phyloP scores from a whole-genome alignment of 2,888 invertebrate species.

The Clivina fossor region DNA sequence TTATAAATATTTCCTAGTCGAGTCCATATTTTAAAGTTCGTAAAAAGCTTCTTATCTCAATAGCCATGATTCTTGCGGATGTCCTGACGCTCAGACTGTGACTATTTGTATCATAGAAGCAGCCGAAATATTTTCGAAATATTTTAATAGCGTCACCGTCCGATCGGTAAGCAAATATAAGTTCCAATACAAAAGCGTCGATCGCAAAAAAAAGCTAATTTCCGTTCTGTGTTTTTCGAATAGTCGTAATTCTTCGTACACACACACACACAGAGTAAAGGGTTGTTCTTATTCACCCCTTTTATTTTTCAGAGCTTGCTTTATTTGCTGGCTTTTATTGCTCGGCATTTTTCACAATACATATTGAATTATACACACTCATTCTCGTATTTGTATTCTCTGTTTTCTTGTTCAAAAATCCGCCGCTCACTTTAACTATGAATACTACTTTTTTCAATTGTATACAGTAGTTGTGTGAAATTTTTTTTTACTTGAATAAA shows the following conservation, averaged over 20 bases:
- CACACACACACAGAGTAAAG: constrained; percentile 27
- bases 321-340: constrained; percentile 33
- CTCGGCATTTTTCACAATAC: constrained; percentile 35
- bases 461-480: no score
- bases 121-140: no score
- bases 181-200: constrained; percentile 27
- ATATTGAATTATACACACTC: constrained; percentile 34
- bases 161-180: constrained; percentile 20
- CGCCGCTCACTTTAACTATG: no score
- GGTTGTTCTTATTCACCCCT: constrained; percentile 31
- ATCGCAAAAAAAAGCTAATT: constrained; percentile 32
- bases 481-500: no score
- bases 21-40: constrained; percentile 10
- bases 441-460: no score
- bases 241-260: constrained; percentile 34
- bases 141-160: no score
- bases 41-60: constrained; percentile 16
- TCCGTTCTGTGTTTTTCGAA: constrained; percentile 34
- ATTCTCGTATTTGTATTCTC: no score
- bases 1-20: constrained; percentile 12
- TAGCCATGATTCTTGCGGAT: constrained; percentile 10
- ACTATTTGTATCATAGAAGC: no score
- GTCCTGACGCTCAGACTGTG: constrained; percentile 12
- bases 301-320: constrained; percentile 26
- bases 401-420: no score